Evolutionary conservation across 2,888 invertebrate species (phyloP), one percentile per base, ranked within the genome.

Genomic region (Cephonodes hylas): DNA sequence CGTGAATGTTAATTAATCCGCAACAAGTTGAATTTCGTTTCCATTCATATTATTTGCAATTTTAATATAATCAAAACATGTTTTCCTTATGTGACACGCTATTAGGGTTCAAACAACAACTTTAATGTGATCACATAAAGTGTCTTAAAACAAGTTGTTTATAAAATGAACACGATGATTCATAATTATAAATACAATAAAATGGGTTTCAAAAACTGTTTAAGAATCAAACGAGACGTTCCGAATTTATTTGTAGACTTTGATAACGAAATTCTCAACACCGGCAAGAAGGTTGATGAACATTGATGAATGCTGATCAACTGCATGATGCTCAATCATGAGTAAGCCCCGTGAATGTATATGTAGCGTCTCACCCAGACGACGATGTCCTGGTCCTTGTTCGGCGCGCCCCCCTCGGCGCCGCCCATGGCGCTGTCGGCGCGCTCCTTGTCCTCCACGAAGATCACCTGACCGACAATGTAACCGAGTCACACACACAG

Each of bases 381-480:
- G 71, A 79, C 66, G 66, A 85, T 74, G 65, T 86, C 83, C 61
- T 81, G 74, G 62, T 77, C 75, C 42, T 77, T 73, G 64, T 76
- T 64, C 15, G 75, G 53, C 31, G 68, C 66, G 53, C 65, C 66
- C 58, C 70, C 71, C 58, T 72, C 74, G 20, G 81, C 73, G 60
- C 86, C 87, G 2, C 86, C 89, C 86, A 87, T 89, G 31, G 82
- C 77, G 70, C 78, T 85, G 66, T 87, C 88, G 6, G 84, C 78
- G 20, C 89, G 82, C 66, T 91, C 89, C 70, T 91, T 86, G 74
- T 92, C 93, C 73, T 93, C 89, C 71, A 93, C 86, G 73, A 93
- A 93, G 77, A 89, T 83, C 67, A 93, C 93, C 93, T 93, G 69
- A n/a, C n/a, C n/a, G n/a, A n/a, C n/a, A n/a, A n/a, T n/a, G n/a